A percentile compares a stretch with the other conserved stretches of the same genome.
Conservation (phyloP, 1,140 invertebrate species). For the Acromyrmex echinatior region DNA sequence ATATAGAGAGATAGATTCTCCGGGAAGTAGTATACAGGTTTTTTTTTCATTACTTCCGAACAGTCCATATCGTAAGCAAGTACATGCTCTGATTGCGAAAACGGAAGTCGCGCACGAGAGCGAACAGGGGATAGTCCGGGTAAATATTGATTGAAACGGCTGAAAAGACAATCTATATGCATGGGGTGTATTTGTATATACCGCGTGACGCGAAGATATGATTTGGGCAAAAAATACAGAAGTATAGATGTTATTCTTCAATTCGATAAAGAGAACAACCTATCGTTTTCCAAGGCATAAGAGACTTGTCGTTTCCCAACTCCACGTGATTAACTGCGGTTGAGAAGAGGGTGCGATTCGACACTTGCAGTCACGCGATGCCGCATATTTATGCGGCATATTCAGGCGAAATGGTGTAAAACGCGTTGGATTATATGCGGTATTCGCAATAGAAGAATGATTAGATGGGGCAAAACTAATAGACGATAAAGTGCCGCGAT, state of each 20-base stretch:
- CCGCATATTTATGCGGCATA: neutral
- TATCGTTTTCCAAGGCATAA: neutral
- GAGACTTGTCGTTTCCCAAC: neutral
- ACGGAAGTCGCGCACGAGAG: slow-evolving; percentile 4
- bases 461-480: slow-evolving; percentile 38
- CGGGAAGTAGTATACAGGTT: neutral
- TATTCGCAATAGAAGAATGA: neutral
- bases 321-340: slow-evolving; percentile 22
- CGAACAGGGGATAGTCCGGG: neutral
- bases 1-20: neutral
- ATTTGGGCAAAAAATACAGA: neutral
- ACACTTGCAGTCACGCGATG: slow-evolving; percentile 18
- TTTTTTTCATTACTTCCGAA: slow-evolving; percentile 32
- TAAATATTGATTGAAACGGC: slow-evolving; percentile 54
- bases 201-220: neutral
- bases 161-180: slow-evolving; percentile 31
- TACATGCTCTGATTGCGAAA: slow-evolving; percentile 27
- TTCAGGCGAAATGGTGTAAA: slow-evolving; percentile 17
- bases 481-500: slow-evolving; percentile 47
- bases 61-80: slow-evolving; percentile 34
- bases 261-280: neutral
- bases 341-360: neutral
- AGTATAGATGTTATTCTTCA: neutral
- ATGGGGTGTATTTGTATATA: neutral
- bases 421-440: neutral